These are phyloP conservation scores for Danio albolineatus DNA, from an alignment of 2,797 vertebrate genomes.

Conservation along the genomic window DNA sequence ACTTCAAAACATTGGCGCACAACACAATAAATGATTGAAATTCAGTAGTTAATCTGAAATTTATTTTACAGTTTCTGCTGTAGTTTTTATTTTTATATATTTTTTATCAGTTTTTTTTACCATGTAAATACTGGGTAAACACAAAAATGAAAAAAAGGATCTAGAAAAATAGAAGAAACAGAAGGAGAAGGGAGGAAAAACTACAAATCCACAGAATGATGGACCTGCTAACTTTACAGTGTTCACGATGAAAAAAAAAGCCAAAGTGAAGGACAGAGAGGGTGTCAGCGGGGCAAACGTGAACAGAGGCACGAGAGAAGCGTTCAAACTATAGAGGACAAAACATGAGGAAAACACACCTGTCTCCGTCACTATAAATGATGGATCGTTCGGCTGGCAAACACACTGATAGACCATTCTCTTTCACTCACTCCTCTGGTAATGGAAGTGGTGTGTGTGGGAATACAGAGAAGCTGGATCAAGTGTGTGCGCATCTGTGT, in stretches of 20 bases:
- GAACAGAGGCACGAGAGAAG: slow-evolving; percentile 31
- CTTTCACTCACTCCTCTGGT: slow-evolving; percentile 41
- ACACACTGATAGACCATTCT: slow-evolving; percentile 43
- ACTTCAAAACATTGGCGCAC: too few relatives aligned
- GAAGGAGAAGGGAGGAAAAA: background rate
- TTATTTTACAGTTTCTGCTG: too few relatives aligned
- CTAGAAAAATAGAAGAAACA: background rate
- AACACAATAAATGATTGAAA: too few relatives aligned
- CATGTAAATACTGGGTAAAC: background rate
- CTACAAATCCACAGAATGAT: slow-evolving; percentile 4
- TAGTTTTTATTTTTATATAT: too few relatives aligned
- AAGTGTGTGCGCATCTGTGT: slow-evolving; percentile 16
- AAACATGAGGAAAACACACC: slow-evolving; percentile 34
- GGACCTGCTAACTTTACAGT: background rate
- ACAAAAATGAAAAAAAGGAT: background rate
- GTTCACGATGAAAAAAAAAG: slow-evolving; percentile 1
- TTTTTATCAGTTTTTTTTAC: too few relatives aligned
- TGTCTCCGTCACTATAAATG: slow-evolving; percentile 45
- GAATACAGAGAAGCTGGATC: background rate
- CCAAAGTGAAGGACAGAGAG: background rate
- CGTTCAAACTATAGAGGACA: slow-evolving; percentile 40
- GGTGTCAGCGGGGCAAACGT: background rate
- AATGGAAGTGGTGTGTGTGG: slow-evolving; percentile 26
- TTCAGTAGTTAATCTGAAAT: too few relatives aligned
- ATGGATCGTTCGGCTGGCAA: slow-evolving; percentile 41